phyloP scores from a whole-genome alignment of 35 echinoderm and acorn worm genomes.

The Apostichopus parvimensis region DNA sequence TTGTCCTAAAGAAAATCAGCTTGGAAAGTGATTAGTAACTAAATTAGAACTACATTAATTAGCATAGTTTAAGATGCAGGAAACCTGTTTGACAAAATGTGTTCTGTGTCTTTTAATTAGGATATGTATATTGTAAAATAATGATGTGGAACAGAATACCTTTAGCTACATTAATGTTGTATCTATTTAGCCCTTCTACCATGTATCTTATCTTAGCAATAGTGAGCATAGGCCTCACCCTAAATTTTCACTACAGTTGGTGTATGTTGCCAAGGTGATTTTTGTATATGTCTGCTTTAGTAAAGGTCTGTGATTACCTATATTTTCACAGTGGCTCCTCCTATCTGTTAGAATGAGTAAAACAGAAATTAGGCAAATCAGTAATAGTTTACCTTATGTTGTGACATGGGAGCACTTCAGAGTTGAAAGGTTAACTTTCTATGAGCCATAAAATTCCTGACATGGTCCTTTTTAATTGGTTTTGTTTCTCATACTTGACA shows the following conservation, averaged over 20 bases:
- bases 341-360: not conserved
- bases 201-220: no score
- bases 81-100: no score
- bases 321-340: constrained; percentile 10
- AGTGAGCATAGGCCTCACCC: no score
- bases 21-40: no score
- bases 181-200: no score
- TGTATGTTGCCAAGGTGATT: constrained; percentile 28
- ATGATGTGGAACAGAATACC: no score
- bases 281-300: not conserved
- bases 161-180: no score
- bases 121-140: no score
- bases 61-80: no score
- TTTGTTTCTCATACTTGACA: constrained; percentile 4
- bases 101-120: no score
- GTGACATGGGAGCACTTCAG: constrained; percentile 23
- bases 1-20: no score
- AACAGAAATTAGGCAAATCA: not conserved
- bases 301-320: not conserved
- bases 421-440: constrained; percentile 46
- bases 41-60: no score
- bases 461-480: constrained; percentile 30
- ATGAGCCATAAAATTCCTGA: constrained; percentile 44
- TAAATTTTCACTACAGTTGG: not conserved
- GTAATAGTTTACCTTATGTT: constrained; percentile 13